Evolutionary conservation across 1,140 invertebrate genomes (phyloP).

Genomic region (Nephotettix cincticeps): DNA sequence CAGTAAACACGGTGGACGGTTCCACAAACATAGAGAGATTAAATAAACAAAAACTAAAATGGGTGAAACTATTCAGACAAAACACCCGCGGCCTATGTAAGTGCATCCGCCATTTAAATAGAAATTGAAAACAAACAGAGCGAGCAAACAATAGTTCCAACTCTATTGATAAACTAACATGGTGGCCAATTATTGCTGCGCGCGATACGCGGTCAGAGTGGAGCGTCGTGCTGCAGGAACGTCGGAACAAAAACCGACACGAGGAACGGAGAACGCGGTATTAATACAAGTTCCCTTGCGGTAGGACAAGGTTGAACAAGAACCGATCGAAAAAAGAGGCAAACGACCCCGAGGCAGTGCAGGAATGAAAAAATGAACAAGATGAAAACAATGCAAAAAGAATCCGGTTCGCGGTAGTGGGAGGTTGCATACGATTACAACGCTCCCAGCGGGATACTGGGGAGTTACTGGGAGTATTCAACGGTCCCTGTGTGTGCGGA

Average conservation of each 20-base stretch:
- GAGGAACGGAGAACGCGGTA: background rate
- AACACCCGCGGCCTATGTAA: too few relatives aligned
- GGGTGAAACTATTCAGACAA: background rate
- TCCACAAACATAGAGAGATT: background rate
- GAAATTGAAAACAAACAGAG: conserved; percentile 13
- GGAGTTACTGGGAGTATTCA: background rate
- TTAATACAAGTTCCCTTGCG: conserved; percentile 32
- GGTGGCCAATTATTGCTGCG: background rate
- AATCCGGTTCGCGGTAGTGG: conserved; percentile 21
- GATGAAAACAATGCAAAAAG: conserved; percentile 31
- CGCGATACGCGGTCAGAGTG: too few relatives aligned
- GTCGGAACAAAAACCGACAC: too few relatives aligned
- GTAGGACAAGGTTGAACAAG: conserved; percentile 33
- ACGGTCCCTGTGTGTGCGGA: too few relatives aligned
- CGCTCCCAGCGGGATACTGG: background rate
- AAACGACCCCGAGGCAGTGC: conserved; percentile 39
- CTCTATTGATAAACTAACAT: conserved; percentile 1
- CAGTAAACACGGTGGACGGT: background rate
- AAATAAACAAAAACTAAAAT: conserved; percentile 4
- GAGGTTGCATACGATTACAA: conserved; percentile 3
- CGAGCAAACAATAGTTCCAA: background rate
- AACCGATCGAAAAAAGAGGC: conserved; percentile 29
- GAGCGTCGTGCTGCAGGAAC: too few relatives aligned
- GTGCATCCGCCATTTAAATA: background rate
- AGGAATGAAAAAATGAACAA: conserved; percentile 50